phyloP scores from a whole-genome alignment of 2,888 invertebrate genomes.

The Calameuta idolon region DNA sequence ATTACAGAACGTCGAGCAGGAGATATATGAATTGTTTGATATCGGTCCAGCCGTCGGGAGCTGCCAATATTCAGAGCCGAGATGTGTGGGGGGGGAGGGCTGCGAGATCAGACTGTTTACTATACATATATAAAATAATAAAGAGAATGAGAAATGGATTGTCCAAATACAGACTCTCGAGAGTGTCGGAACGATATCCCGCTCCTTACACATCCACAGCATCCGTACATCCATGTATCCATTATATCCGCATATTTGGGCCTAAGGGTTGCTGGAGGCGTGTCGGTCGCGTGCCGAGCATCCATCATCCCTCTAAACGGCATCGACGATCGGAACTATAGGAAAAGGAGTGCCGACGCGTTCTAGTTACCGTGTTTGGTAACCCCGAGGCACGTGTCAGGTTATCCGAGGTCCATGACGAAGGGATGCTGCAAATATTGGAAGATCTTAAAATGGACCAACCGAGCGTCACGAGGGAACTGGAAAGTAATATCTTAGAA shows the following conservation, averaged over 20 bases:
- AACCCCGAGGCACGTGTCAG: background rate
- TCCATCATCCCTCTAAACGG: slow-evolving; percentile 64
- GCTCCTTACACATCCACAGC: background rate
- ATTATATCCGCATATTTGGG: background rate
- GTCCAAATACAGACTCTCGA: slow-evolving; percentile 35
- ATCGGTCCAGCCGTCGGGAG: slow-evolving; percentile 31
- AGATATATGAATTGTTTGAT: slow-evolving; percentile 67
- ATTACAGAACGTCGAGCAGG: slow-evolving; percentile 62
- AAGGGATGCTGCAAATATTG: background rate
- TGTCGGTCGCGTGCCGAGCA: slow-evolving; percentile 64
- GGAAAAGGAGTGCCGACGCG: slow-evolving; percentile 1
- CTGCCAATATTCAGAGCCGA: slow-evolving; percentile 22
- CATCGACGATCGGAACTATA: slow-evolving; percentile 26
- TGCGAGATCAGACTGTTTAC: slow-evolving; percentile 9
- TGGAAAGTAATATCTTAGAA: background rate
- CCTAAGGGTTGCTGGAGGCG: slow-evolving; percentile 41
- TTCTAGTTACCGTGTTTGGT: background rate
- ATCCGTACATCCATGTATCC: background rate
- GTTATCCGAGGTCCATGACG: background rate
- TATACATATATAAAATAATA: slow-evolving; percentile 15
- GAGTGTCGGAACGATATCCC: background rate
- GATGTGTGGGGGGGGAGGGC: no score
- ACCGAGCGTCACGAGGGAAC: background rate
- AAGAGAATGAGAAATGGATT: slow-evolving; percentile 41
- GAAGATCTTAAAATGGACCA: background rate